phyloP scores from a whole-genome alignment of 2,113 vertebrate genomes.

The human region GRCh38 chr9:22325001-22325500 shows the following conservation, averaged over 20 bases:
- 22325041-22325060: neutral
- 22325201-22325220: neutral
- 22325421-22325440: neutral
- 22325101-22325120: neutral
- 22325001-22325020: neutral
- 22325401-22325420: neutral
- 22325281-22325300: neutral
- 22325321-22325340: neutral
- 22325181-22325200: neutral
- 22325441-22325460: neutral
- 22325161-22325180: neutral
- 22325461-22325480: neutral
- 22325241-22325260: neutral
- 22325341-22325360: neutral
- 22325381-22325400: neutral
- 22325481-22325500: neutral
- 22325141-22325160: neutral
- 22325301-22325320: neutral
- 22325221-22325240: neutral
- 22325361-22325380: neutral
- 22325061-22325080: neutral
- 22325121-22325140: neutral
- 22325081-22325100: neutral
- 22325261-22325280: neutral
- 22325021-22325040: neutral